Evolutionary conservation across 2,797 vertebrate genomes (phyloP).

Genomic region (Argya squamiceps): DNA sequence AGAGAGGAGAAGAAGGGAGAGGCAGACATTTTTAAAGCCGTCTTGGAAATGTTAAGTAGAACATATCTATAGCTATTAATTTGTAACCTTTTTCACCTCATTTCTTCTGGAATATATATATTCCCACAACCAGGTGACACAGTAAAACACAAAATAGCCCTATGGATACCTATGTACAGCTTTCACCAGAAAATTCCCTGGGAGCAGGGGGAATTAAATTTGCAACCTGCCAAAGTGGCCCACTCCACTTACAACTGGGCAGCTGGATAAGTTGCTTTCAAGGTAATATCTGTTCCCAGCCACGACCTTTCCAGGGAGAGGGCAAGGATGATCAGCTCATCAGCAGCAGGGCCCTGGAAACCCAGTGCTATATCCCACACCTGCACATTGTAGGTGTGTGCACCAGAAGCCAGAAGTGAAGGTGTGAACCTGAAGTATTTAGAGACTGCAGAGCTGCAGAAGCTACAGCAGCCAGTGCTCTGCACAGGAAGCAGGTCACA

Average conservation of each 20-base stretch:
- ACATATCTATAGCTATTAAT: not conserved
- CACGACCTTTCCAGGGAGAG: not conserved
- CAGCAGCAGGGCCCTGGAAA: not conserved
- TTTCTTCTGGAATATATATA: not conserved
- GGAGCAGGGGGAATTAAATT: not conserved
- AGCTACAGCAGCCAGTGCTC: not conserved
- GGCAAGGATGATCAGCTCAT: not conserved
- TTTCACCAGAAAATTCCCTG: not conserved
- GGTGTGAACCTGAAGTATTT: not conserved
- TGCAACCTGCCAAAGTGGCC: rapidly evolving
- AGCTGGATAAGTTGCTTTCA: not conserved
- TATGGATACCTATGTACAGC: not conserved
- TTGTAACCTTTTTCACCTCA: not conserved
- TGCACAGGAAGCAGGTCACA: not conserved
- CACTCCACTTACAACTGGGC: rapidly evolving
- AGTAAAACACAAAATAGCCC: not conserved
- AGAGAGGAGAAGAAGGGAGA: not conserved
- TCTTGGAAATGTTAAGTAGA: not conserved
- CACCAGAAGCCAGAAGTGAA: no score
- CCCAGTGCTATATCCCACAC: no score
- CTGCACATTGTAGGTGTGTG: rapidly evolving
- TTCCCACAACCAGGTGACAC: not conserved
- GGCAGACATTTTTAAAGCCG: not conserved
- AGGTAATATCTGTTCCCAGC: not conserved
- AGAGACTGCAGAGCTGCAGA: not conserved